Evolutionary conservation across 2,888 invertebrate species (phyloP), one percentile per base, ranked within the genome.

Genomic region (Ectropis crepuscularia): DNA sequence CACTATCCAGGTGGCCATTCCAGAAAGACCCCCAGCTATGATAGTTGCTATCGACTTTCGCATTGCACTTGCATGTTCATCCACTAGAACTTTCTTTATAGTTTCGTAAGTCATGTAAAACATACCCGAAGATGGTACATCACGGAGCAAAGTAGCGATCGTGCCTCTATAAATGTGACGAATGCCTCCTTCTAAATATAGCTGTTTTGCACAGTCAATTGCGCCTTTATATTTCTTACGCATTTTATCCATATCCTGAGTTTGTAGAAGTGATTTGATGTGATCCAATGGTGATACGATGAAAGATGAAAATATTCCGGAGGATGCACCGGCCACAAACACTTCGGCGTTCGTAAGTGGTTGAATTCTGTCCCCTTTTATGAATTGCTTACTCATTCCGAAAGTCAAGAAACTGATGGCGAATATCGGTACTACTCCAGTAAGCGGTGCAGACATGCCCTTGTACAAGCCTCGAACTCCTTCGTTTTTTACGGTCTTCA

Each of bases 71-170:
- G 90, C 94, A 80, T 94, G 94, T 73, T 93, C 93, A 6, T 95
- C 94, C 10, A 96, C 96, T 69, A 98, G 89, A 55, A 94, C 85
- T 76, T 96, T 95, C 89, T 98, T 97, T 12, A 99, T 87, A 88
- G 95, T 96, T 87, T 99, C 99, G 83, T 99, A 99, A 0, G 98
- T 97, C 94, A 98, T 95, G 83, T 99, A 99, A 88, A 99, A 99
- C 94, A 98, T 96, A 53, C 99, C 99, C 87, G 97, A 97, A 51
- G 99, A 99, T 57, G 99, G 99, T 61, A 99, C 96, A 94, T 99
- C 99, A 95, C 92, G 81, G 37, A 88, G 68, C 41, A 92, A 84
- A n/a, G 92, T 92, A 45, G 90, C 89, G 47, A 90, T 80, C 73
- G 89, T 90, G 68, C 99, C 99, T 85, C 97, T 96, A 88, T 98